These are phyloP conservation scores for Menidia beryllina DNA, from an alignment of 2,113 vertebrate species.

Conservation along the genomic window DNA sequence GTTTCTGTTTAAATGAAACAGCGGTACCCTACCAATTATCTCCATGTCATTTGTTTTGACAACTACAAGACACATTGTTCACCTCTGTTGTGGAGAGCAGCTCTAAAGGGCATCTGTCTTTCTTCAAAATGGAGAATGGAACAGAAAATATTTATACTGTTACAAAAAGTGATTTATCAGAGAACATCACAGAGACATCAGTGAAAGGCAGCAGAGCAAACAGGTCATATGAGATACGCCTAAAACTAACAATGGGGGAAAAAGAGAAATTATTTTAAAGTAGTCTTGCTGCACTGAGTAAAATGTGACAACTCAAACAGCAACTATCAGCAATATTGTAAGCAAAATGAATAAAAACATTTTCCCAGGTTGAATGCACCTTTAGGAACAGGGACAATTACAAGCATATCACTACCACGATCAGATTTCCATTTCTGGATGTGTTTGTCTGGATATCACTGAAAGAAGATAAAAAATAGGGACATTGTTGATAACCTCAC, in stretches of 20 bases:
- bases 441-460: not conserved
- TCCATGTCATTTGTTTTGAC: slow-evolving; percentile 74
- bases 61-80: slow-evolving; percentile 74
- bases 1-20: slow-evolving; percentile 65
- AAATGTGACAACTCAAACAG: slow-evolving; percentile 52
- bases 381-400: not conserved
- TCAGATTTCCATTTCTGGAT: not conserved
- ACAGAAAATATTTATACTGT: slow-evolving; percentile 74
- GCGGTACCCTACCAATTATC: slow-evolving; percentile 74
- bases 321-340: slow-evolving; percentile 15
- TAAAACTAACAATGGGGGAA: slow-evolving; percentile 58
- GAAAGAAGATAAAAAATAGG: not conserved
- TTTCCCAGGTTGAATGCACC: not conserved
- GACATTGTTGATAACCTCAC: not conserved
- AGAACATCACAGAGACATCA: slow-evolving; percentile 70
- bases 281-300: slow-evolving; percentile 54
- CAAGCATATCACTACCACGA: not conserved
- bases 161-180: slow-evolving; percentile 80
- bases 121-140: slow-evolving; percentile 71
- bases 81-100: slow-evolving; percentile 60
- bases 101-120: slow-evolving; percentile 77
- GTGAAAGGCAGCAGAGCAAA: slow-evolving; percentile 77
- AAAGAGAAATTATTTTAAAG: slow-evolving; percentile 53
- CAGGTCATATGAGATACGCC: slow-evolving; percentile 77
- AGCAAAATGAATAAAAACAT: not conserved